Evolutionary conservation across 1,140 invertebrate species (phyloP), one percentile per base, ranked within the genome.

Genomic region (Diprion similis): DNA sequence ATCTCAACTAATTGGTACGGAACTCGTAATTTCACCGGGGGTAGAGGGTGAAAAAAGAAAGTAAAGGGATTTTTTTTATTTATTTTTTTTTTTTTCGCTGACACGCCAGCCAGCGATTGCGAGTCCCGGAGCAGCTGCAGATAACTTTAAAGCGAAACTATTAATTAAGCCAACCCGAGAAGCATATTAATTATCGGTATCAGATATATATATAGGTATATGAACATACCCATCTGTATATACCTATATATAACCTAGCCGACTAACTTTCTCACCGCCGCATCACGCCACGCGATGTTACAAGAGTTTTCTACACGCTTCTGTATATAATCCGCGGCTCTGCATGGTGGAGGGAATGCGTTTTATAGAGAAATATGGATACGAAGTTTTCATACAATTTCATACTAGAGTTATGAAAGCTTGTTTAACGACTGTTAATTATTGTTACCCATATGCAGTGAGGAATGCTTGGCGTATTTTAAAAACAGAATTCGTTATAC

Each of bases 61-160:
- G 66, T 19, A 19, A 68, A 45, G 19, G 66, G 18, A 19, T 15
- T 64, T 15, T 7, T 64, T 64, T 6, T 1, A 1, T 64, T 1
- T 64, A 3, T 15, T 64, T 64, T 64, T 64, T 64, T 15, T 64
- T 64, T 64, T 64, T 4, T 15, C 59, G 17, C 17, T 64, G 59
- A 64, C 17, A 64, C 17, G 24, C 24, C 24, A 37, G 11, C 51
- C 11, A 59, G n/a, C 51, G 51, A 59, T 59, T 59, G 51, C 9
- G 68, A 71, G 76, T 65, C 70, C 67, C 67, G 67, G 71, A 78
- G 76, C 72, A 59, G 51, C 73, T 77, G 75, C 75, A 71, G 72
- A 73, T 71, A 77, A 79, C 80, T 77, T 76, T 77, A 73, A 59
- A 70, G 70, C 73, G 45, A 78, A 82, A 81, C 81, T 81, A 82